Conservation (phyloP, 2,888 invertebrate genomes). For the Lumbricus terrestris region DNA sequence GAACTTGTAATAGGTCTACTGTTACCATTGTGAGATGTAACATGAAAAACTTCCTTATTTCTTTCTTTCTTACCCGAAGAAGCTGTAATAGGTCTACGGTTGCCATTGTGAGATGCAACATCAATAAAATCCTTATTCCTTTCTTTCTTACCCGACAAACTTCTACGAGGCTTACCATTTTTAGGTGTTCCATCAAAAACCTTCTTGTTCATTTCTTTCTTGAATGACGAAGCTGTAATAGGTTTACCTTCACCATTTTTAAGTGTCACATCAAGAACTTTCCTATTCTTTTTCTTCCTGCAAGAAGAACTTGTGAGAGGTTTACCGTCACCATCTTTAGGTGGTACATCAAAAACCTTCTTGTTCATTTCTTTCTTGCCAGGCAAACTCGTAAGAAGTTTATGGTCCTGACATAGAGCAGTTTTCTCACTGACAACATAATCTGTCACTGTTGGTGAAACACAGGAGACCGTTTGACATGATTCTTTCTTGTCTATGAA, state of each 20-base stretch:
- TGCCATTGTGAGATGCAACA: not conserved
- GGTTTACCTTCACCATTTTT: not conserved
- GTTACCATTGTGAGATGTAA: not conserved
- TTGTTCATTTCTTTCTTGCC: no score
- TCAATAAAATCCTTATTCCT: no score
- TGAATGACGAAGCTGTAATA: not conserved
- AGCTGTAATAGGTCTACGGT: not conserved
- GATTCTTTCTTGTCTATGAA: not conserved
- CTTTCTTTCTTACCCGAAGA: not conserved
- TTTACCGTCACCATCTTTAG: not conserved
- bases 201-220: not conserved
- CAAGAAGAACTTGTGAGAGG: not conserved
- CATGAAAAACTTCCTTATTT: not conserved
- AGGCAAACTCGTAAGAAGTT: not conserved
- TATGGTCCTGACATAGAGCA: not conserved
- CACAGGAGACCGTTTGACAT: not conserved
- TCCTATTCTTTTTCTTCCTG: no score
- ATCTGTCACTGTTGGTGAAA: not conserved
- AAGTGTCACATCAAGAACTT: no score
- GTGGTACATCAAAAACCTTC: no score
- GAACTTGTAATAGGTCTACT: not conserved
- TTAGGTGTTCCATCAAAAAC: not conserved
- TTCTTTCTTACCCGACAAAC: no score
- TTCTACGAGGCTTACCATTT: not conserved
- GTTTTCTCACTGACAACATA: not conserved